phyloP scores from a whole-genome alignment of 2,797 vertebrate species.

The Mareca penelope region DNA sequence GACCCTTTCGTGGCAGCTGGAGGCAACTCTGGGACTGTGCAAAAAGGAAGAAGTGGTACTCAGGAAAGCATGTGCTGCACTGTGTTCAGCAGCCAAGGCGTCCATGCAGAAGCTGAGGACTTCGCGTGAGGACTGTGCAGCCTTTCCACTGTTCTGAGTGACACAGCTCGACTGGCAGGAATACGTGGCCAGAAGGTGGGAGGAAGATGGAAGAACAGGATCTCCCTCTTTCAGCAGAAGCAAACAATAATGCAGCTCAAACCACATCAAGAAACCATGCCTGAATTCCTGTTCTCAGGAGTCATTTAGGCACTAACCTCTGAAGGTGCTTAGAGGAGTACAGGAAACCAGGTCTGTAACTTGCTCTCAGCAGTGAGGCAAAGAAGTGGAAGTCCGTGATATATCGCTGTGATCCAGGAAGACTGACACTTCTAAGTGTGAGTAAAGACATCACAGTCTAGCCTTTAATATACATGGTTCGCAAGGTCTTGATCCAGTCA shows the following conservation, averaged over 20 bases:
- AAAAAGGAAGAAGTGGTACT: neutral
- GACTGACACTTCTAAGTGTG: neutral
- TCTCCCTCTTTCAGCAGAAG: slow-evolving; percentile 1
- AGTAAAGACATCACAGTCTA: neutral
- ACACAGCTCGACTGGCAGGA: neutral
- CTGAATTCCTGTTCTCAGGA: neutral
- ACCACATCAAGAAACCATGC: neutral
- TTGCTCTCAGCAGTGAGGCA: neutral
- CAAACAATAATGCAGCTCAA: neutral
- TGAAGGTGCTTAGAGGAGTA: neutral
- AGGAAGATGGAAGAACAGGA: neutral
- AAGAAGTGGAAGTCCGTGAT: neutral
- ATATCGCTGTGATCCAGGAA: neutral
- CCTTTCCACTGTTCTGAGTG: neutral
- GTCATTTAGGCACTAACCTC: neutral
- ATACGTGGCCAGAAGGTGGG: neutral
- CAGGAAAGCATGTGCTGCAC: neutral
- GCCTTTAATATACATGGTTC: neutral
- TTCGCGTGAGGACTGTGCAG: neutral
- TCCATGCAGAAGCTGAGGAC: neutral
- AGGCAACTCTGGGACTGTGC: neutral
- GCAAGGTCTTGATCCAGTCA: neutral
- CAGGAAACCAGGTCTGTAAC: neutral
- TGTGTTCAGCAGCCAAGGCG: neutral
- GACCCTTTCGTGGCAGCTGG: neutral